Evolutionary conservation across 2,797 vertebrate species (phyloP).

Genomic region (Furcifer pardalis): DNA sequence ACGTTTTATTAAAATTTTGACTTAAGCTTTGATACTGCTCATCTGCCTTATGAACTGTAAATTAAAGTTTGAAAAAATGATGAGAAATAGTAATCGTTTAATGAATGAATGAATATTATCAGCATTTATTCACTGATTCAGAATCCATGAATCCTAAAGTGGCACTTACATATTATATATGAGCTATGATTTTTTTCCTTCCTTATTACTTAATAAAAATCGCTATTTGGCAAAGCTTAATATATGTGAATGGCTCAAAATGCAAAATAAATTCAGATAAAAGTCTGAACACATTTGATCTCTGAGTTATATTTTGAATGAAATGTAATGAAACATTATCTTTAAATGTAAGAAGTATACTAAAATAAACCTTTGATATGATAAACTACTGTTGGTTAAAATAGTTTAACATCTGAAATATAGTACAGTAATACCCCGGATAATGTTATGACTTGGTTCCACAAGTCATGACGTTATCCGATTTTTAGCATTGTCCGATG

Average conservation of each 20-base stretch:
- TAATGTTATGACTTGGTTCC: too few relatives aligned
- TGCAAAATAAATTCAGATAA: not conserved
- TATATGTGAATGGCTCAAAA: not conserved
- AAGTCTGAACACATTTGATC: not conserved
- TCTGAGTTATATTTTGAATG: too few relatives aligned
- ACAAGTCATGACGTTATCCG: too few relatives aligned
- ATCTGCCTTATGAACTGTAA: not conserved
- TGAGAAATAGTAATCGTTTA: not conserved
- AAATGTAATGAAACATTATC: not conserved
- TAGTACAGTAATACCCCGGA: too few relatives aligned
- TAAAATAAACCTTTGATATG: not conserved
- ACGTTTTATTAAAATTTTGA: not conserved
- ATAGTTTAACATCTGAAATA: not conserved
- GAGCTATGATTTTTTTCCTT: not conserved
- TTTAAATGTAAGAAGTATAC: not conserved
- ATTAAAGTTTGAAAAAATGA: not conserved
- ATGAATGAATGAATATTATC: not conserved
- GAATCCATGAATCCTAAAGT: not conserved
- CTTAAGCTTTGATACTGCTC: too few relatives aligned
- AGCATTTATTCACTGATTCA: not conserved
- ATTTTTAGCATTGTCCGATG: too few relatives aligned
- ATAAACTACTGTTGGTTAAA: not conserved
- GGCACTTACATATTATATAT: not conserved
- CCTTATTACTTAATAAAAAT: not conserved
- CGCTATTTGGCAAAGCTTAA: not conserved